A percentile compares a stretch with the other conserved stretches of the same genome.
Conservation (phyloP, 2,888 invertebrate species). For the Diarsia dahlii region DNA sequence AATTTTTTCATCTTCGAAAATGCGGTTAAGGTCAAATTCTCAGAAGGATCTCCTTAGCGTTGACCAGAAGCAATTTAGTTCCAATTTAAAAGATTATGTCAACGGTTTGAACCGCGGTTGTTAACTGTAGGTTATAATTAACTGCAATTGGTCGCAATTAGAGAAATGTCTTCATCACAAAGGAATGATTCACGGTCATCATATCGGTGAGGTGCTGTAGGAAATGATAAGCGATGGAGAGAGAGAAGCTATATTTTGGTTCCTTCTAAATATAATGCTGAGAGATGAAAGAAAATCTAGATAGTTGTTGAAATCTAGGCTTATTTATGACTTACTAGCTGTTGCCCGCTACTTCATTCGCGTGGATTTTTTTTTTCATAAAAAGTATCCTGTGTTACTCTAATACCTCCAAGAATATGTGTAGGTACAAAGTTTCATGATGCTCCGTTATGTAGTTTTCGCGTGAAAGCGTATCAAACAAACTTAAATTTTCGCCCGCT, state of each 20-base stretch:
- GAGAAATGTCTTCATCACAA: constrained; percentile 68
- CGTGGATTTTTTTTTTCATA: no score
- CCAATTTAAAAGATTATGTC: constrained; percentile 56
- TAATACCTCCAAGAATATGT: no score
- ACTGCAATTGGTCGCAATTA: constrained; percentile 66
- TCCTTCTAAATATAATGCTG: no score
- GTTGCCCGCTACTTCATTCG: no score
- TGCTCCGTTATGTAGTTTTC: no score
- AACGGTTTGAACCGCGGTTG: constrained; percentile 44
- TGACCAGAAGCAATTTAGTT: constrained; percentile 18
- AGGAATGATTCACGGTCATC: constrained; percentile 68
- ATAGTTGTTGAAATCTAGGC: not conserved
- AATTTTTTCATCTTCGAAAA: constrained; percentile 21
- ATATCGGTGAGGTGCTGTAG: not conserved
- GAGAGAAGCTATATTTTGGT: not conserved
- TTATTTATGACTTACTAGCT: not conserved
- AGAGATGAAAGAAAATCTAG: no score
- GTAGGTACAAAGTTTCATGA: no score
- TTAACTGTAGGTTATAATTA: constrained; percentile 63
- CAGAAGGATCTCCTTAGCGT: constrained; percentile 14
- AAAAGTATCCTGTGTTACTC: no score
- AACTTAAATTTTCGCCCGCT: no score
- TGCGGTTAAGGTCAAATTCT: constrained; percentile 54
- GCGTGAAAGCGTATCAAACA: no score
- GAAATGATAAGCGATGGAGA: constrained; percentile 16